Evolutionary conservation across 92 coral and sea anemone genomes (phyloP).

Genomic region (Epizoanthus rinbou): DNA sequence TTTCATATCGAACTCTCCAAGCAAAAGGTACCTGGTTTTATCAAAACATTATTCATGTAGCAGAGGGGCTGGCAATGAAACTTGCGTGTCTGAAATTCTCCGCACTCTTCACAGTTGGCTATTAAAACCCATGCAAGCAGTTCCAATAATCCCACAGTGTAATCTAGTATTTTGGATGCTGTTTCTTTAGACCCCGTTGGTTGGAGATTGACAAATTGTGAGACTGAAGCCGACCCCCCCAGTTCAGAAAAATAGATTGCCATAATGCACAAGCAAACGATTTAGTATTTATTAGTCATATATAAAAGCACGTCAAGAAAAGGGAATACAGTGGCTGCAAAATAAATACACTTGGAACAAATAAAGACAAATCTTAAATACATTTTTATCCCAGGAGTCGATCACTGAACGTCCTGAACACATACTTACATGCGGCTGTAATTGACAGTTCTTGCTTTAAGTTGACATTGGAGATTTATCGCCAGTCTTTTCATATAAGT

Average conservation of each 20-base stretch:
- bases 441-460: neutral
- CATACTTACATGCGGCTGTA: neutral
- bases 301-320: neutral
- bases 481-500: slow-evolving; percentile 2
- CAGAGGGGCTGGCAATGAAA: neutral
- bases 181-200: slow-evolving; percentile 5
- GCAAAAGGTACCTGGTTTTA: neutral
- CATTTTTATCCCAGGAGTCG: slow-evolving; percentile 7
- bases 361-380: neutral
- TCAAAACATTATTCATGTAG: neutral
- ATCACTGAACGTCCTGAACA: neutral
- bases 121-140: neutral
- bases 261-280: neutral
- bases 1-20: neutral
- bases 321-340: neutral
- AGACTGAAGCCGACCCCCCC: slow-evolving; percentile 13
- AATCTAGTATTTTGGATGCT: slow-evolving; percentile 12
- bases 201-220: slow-evolving; percentile 6
- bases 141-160: neutral
- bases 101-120: slow-evolving; percentile 3
- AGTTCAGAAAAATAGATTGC: neutral
- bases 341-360: neutral
- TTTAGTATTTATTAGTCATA: neutral
- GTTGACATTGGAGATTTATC: neutral
- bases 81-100: neutral